Conservation (phyloP, 1,140 invertebrate genomes). For the Aphaenogaster rudis region DNA sequence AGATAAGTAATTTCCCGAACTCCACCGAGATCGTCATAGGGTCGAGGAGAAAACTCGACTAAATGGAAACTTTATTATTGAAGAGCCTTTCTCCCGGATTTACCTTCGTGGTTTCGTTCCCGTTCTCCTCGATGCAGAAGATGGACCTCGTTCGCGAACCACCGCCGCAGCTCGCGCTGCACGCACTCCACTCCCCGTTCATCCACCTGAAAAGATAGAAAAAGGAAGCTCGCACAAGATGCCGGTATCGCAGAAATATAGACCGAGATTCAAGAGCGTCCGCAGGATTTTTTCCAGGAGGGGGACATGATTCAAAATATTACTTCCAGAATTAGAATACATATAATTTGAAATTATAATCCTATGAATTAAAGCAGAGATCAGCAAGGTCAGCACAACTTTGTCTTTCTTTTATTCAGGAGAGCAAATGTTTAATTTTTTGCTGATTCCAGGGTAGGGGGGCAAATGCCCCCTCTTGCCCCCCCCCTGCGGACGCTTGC, state of each 20-base stretch:
- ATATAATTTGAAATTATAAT: too few species aligned
- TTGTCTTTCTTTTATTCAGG: too few species aligned
- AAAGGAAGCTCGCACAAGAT: constrained; percentile 27
- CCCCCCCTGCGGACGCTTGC: too few species aligned
- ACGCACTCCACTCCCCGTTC: constrained; percentile 94
- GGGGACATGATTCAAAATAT: too few species aligned
- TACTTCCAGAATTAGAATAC: too few species aligned
- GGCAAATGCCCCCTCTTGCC: too few species aligned
- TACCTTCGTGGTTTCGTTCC: constrained; percentile 91
- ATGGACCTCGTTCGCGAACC: constrained; percentile 92
- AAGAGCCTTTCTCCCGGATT: constrained; percentile 66
- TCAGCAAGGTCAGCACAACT: too few species aligned
- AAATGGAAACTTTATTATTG: constrained; percentile 27
- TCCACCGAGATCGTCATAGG: neutral
- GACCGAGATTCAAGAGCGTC: neutral
- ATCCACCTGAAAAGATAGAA: constrained; percentile 91
- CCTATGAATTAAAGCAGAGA: too few species aligned
- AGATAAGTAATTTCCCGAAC: constrained; percentile 15
- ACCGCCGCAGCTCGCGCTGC: constrained; percentile 94
- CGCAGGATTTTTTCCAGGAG: too few species aligned
- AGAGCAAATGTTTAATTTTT: too few species aligned
- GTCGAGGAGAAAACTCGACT: neutral
- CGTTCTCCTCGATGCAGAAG: constrained; percentile 92
- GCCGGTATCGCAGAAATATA: neutral
- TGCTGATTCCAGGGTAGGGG: too few species aligned